phyloP scores from a whole-genome alignment of 2,888 invertebrate species.

The Sabellastarte sp. region DNA sequence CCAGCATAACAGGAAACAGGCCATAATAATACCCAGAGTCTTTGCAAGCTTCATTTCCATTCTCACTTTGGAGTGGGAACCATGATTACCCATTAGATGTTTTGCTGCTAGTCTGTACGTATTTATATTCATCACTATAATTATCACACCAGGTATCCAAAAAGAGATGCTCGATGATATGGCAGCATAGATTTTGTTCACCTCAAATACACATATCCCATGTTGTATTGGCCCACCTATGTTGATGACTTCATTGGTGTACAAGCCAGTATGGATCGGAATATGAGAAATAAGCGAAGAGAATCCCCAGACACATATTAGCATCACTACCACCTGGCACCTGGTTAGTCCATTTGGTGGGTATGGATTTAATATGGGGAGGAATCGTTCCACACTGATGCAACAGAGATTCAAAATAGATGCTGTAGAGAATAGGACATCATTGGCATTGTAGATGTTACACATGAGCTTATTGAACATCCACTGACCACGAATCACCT shows the following conservation, averaged over 20 bases:
- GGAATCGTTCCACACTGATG: conserved; percentile 79
- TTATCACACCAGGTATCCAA: conserved; percentile 57
- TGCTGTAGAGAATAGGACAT: conserved; percentile 84
- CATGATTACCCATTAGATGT: conserved; percentile 1
- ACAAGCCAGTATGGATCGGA: conserved; percentile 71
- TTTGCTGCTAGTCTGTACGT: not conserved
- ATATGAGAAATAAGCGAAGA: conserved; percentile 90
- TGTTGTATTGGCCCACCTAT: too few species aligned
- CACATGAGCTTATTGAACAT: conserved; percentile 85
- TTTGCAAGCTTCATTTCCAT: conserved; percentile 73
- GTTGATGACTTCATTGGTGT: not conserved
- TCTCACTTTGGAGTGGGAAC: conserved; percentile 36
- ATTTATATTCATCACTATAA: conserved; percentile 53
- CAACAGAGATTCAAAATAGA: conserved; percentile 91
- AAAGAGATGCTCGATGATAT: conserved; percentile 58
- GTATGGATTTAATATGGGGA: conserved; percentile 84
- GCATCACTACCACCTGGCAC: conserved; percentile 66
- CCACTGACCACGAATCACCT: conserved; percentile 70
- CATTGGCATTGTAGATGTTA: conserved; percentile 90
- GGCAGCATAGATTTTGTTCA: conserved; percentile 53
- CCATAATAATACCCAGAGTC: conserved; percentile 96
- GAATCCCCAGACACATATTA: conserved; percentile 79
- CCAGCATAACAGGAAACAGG: conserved; percentile 96
- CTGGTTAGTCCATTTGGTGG: conserved; percentile 85
- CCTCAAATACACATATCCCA: conserved; percentile 38